Evolutionary conservation across 2,888 invertebrate species (phyloP), one percentile per base, ranked within the genome.

Genomic region (Amphiduros pacificus): DNA sequence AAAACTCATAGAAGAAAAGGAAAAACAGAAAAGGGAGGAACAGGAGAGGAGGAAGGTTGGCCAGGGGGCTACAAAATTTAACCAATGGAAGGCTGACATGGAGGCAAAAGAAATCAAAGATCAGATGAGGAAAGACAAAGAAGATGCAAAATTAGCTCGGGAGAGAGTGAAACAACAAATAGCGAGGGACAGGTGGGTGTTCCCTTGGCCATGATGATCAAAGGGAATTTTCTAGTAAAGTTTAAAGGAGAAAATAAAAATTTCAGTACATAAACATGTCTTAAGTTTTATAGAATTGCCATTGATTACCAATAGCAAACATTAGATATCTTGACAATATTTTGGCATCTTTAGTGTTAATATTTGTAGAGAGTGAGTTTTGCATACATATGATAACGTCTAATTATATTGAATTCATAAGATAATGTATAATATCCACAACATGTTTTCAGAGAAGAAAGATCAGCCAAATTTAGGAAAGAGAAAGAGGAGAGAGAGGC

Each of bases 161-260:
- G 90, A 94, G 69, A 87, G 90, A 56, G 89, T 94, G 22, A 83
- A 89, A 63, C 89, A 90, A 59, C 92, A 94, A 81, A 94, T 94
- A 64, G 92, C 90, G 0, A 90, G 90, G 77, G 94, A 94, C 82
- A 88, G 91, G 74, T 79, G 61, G 51, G 54, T 36, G n/a, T n/a
- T n/a, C n/a, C n/a, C n/a, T n/a, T n/a, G n/a, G n/a, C n/a, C n/a
- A n/a, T n/a, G n/a, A n/a, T n/a, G n/a, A n/a, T n/a, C n/a, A n/a
- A n/a, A n/a, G n/a, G n/a, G n/a, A n/a, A n/a, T n/a, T n/a, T n/a
- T n/a, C n/a, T n/a, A n/a, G n/a, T n/a, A n/a, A n/a, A n/a, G n/a
- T n/a, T n/a, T n/a, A n/a, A n/a, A n/a, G n/a, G n/a, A n/a, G n/a
- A n/a, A n/a, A n/a, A n/a, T n/a, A n/a, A n/a, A n/a, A n/a, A n/a